Evolutionary conservation across 2,113 vertebrate genomes (phyloP).

Genomic region (Gymnocephalus cernua): DNA sequence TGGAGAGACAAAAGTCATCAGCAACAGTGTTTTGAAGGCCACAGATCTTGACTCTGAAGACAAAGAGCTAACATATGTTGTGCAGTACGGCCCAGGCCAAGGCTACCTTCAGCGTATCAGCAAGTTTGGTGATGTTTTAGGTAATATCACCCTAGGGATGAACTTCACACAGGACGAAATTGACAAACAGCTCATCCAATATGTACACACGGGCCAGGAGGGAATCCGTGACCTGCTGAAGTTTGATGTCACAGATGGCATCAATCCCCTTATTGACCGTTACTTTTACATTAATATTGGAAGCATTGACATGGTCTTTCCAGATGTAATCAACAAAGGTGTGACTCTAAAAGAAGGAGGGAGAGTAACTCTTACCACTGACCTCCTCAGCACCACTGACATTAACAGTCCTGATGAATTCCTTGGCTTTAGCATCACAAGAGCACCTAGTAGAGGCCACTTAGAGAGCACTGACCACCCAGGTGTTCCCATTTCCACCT

Average conservation of each 20-base stretch:
- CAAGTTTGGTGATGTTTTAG: conserved; percentile 79
- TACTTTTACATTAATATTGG: conserved; percentile 95
- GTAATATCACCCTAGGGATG: conserved; percentile 93
- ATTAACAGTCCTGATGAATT: conserved; percentile 97
- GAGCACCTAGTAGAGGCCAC: conserved; percentile 92
- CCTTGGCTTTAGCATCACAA: conserved; percentile 94
- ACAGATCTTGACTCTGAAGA: conserved; percentile 97
- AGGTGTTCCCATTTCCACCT: conserved; percentile 90
- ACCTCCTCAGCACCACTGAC: conserved; percentile 95
- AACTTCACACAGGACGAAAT: conserved; percentile 96
- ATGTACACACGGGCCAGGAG: conserved; percentile 91
- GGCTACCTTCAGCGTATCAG: conserved; percentile 87
- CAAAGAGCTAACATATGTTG: conserved; percentile 87
- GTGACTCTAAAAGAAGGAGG: conserved; percentile 97
- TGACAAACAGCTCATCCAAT: conserved; percentile 90
- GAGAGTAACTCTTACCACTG: conserved; percentile 93
- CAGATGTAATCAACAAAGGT: conserved; percentile 95
- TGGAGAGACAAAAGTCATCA: conserved; percentile 91
- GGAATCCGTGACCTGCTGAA: conserved; percentile 94
- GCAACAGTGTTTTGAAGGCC: conserved; percentile 89
- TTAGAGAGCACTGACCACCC: conserved; percentile 91
- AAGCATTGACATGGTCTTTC: conserved; percentile 93
- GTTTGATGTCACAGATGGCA: conserved; percentile 96
- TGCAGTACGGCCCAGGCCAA: conserved; percentile 90
- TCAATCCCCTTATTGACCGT: conserved; percentile 94